Base-by-base conservation (phyloP, 2,888 invertebrate genomes). In the Anthophora plumipes region DNA sequence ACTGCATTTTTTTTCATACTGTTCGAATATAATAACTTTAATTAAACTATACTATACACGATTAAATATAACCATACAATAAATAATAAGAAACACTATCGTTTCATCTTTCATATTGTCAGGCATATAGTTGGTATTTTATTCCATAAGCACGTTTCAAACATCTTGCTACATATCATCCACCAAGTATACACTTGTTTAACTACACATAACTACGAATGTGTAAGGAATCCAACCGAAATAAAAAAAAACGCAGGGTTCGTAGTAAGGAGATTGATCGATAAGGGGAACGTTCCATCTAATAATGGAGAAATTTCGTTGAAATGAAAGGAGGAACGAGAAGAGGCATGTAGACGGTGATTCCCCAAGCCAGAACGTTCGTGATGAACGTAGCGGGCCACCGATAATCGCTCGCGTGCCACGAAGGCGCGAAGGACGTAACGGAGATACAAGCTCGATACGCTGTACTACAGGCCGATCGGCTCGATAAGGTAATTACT, bases 371-470 rank as follows among this genome's bases (percentile, higher is more conserved):
- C 54, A 48, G 74, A 74, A 52, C 43, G 81, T 76, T 83, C 85
- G 84, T 81, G 87, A 85, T 87, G 77, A 78, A 82, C 76, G 71
- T 68, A 71, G 77, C 76, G 78, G 73, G 59, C 72, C 77, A 71
- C 70, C 80, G 83, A 85, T 85, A 87, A 89, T 86, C 86, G 85
- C 80, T 89, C 85, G 90, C 90, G 89, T 89, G 89, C 86, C 80
- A 71, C 68, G 77, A 89, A 90, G 90, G 89, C 89, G 90, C 90
- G 89, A 91, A 90, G 89, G 87, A 91, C 89, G 89, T 90, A 88
- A 90, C 89, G 80, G 82, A 91, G 92, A 91, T 92, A 91, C 91
- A 91, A 89, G 91, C 90, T 87, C 85, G 92, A 91, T 92, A 91
- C 84, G 89, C 66, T 77, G 64, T 72, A 87, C 84, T 90, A 91